Conservation (phyloP, 2,113 vertebrate genomes). For the Myanophis thanlyinensis region DNA sequence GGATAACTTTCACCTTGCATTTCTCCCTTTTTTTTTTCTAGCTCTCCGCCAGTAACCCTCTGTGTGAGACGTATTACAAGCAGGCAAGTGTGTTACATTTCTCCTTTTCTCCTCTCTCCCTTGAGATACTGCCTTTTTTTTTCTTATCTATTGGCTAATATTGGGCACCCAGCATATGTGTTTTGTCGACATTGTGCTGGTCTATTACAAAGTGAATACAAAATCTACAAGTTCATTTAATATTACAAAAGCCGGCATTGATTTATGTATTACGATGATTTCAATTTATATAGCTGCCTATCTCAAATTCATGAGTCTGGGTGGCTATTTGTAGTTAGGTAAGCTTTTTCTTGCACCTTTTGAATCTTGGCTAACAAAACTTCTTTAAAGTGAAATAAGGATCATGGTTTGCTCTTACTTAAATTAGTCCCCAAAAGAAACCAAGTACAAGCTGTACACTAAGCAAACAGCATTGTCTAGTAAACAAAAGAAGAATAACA, state of each 20-base stretch:
- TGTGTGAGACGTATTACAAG: constrained; percentile 93
- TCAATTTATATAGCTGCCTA: not conserved
- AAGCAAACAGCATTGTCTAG: not conserved
- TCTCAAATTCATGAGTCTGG: not conserved
- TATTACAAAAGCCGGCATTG: not conserved
- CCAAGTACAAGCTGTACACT: not conserved
- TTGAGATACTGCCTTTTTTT: not conserved
- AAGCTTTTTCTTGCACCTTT: not conserved
- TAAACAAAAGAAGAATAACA: not conserved
- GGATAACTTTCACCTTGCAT: not conserved
- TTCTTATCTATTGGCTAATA: not conserved
- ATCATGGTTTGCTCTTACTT: not conserved
- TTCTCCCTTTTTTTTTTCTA: constrained; percentile 40
- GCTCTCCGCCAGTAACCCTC: constrained; percentile 86
- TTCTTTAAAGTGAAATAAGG: not conserved
- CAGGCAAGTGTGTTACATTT: constrained; percentile 76
- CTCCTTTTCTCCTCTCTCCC: not conserved
- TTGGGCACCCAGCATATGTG: not conserved
- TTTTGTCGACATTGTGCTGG: not conserved
- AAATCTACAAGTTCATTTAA: not conserved
- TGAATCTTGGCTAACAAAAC: not conserved
- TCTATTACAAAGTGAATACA: not conserved
- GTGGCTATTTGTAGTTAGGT: not conserved
- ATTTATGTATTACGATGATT: not conserved
- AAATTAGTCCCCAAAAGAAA: not conserved